Evolutionary conservation across 2,888 invertebrate genomes (phyloP).

Genomic region (Tetragonula carbonaria): DNA sequence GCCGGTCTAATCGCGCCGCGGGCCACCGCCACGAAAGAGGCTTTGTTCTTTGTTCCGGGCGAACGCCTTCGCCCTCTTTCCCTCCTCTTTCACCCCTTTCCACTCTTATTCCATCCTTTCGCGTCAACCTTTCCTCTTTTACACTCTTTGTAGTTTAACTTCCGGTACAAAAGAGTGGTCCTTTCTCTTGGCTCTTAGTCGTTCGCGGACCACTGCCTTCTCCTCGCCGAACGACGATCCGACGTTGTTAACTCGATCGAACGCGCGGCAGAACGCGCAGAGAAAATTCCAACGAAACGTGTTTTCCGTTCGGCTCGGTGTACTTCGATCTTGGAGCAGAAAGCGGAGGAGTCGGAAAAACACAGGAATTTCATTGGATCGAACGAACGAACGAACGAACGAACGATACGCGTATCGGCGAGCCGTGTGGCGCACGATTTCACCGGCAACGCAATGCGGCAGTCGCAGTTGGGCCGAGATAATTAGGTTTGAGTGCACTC

Average conservation of each 20-base stretch:
- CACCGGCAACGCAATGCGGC: slow-evolving; percentile 80
- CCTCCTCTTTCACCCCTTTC: slow-evolving; percentile 18
- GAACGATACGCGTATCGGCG: neutral
- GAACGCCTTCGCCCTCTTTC: slow-evolving; percentile 30
- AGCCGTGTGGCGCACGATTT: slow-evolving; percentile 48
- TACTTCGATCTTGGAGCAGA: neutral
- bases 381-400: neutral
- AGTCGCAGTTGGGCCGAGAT: slow-evolving; percentile 83
- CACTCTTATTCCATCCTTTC: slow-evolving; percentile 9
- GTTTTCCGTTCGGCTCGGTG: no score
- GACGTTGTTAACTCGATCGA: neutral
- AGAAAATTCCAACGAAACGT: neutral
- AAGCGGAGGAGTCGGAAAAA: neutral
- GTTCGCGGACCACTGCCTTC: slow-evolving; percentile 36
- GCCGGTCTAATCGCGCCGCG: slow-evolving; percentile 67
- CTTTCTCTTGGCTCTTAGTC: slow-evolving; percentile 4
- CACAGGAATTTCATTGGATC: neutral
- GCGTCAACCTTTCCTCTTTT: slow-evolving; percentile 30
- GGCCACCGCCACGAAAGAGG: slow-evolving; percentile 46
- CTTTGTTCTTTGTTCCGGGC: slow-evolving; percentile 66
- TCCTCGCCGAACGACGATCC: neutral
- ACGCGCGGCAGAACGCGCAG: neutral
- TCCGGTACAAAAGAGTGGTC: slow-evolving; percentile 58
- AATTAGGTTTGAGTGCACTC: slow-evolving; percentile 85
- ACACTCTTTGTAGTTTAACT: slow-evolving; percentile 56